Conservation (phyloP, 2,888 invertebrate genomes). For the Sclerodermus sp. region DNA sequence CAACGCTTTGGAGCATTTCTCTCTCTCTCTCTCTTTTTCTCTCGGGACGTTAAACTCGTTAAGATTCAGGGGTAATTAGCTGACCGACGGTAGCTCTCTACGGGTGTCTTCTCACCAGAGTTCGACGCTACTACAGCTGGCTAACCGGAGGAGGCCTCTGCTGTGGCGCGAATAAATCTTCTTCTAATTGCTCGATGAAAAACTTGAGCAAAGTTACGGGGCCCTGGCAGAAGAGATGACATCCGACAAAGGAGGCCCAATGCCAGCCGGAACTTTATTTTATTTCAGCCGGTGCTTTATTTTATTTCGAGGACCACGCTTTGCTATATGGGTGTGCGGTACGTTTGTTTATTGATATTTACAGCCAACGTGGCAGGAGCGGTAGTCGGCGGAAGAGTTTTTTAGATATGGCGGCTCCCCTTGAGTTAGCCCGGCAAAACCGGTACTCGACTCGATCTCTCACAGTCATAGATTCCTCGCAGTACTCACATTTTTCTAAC, state of each 20-base stretch:
- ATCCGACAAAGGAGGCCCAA: slow-evolving; percentile 45
- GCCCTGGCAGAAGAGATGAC: no score
- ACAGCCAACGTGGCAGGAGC: slow-evolving; percentile 19
- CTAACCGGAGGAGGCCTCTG: slow-evolving; percentile 20
- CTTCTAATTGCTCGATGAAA: slow-evolving; percentile 52
- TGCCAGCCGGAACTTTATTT: slow-evolving; percentile 9
- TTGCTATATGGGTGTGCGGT: slow-evolving; percentile 4
- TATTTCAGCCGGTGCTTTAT: slow-evolving; percentile 23
- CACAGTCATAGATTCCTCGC: neutral
- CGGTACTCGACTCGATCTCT: neutral
- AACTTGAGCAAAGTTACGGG: slow-evolving; percentile 37
- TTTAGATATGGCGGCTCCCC: slow-evolving; percentile 3
- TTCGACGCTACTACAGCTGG: no score
- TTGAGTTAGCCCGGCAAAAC: neutral
- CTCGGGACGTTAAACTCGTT: no score
- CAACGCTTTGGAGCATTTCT: no score
- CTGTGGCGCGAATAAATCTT: slow-evolving; percentile 51
- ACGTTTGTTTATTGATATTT: slow-evolving; percentile 45
- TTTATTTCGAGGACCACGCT: slow-evolving; percentile 19
- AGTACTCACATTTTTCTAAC: neutral
- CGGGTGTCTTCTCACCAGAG: no score
- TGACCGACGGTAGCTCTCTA: no score
- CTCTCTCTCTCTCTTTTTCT: no score
- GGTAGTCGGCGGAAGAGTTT: neutral
- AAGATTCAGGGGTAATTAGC: no score